Evolutionary conservation across 2,113 vertebrate genomes (phyloP), one percentile per base, ranked within the genome.

Genomic region (Holacanthus passer): DNA sequence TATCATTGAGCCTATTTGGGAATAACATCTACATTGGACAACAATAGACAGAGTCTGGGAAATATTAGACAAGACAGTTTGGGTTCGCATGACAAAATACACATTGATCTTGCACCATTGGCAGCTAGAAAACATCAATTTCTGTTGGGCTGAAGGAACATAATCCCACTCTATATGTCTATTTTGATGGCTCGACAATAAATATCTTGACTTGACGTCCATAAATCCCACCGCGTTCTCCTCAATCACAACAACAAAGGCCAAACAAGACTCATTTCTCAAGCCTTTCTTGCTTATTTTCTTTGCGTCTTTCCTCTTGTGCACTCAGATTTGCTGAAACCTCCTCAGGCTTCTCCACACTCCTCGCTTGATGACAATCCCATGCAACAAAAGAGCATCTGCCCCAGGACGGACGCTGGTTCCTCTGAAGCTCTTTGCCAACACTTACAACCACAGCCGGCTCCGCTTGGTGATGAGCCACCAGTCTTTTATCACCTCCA

Each of bases 401-500:
- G 5, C 60, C 41, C 45, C 59, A 24, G 60, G 66, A 14, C 58
- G 62, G 62, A 79, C 17, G 37, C 77, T 56, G 73, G 72, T 39
- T 81, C 43, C 52, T 63, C 74, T 69, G 58, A 77, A 64, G 16
- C 24, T 66, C 45, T 52, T 45, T 66, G 91, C 91, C 89, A 92
- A 82, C 79, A 56, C 77, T 72, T 84, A 80, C 58, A 86, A 90
- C 84, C 87, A 5, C 88, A 88, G 81, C 77, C 47, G 67, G 65
- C 83, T 72, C 55, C 19, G 32, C 62, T 89, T 86, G 88, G 85
- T 91, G 86, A 88, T 29, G 86, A 88, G 91, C 87, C 91, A 88
- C 91, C 35, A 64, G 76, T 83, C 87, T 93, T 91, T 93, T 92
- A 93, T 92, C 86, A 86, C 90, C 86, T 92, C 87, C 60, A 80